These are phyloP conservation scores for Drosophila teissieri DNA, from an alignment of 1,140 invertebrate species.

Conservation along the genomic window DNA sequence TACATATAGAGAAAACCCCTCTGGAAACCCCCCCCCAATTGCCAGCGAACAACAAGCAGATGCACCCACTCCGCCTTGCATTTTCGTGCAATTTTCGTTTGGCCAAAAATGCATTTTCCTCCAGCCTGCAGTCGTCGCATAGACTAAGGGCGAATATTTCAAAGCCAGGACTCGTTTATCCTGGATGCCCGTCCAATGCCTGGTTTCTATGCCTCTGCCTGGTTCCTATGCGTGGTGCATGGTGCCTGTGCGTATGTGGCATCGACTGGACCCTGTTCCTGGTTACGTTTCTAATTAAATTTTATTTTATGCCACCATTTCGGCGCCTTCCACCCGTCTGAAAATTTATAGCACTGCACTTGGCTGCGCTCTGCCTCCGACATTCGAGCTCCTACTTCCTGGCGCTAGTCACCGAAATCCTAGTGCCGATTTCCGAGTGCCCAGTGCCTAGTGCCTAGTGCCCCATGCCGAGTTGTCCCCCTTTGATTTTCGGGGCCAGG, in stretches of 20 bases:
- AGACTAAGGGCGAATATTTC: constrained; percentile 66
- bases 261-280: constrained; percentile 33
- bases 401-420: constrained; percentile 1
- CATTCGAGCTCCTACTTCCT: background rate
- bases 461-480: constrained; percentile 9
- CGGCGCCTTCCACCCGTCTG: constrained; percentile 64
- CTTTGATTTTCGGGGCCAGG: constrained; percentile 33
- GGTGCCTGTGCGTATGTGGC: background rate
- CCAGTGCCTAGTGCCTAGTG: background rate
- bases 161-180: constrained; percentile 62
- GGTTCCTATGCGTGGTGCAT: too few relatives aligned
- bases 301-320: constrained; percentile 83
- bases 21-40: constrained; percentile 5
- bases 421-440: too few relatives aligned
- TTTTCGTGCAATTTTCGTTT: constrained; percentile 71
- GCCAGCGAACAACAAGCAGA: background rate
- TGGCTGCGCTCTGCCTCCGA: constrained; percentile 53
- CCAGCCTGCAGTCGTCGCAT: constrained; percentile 25
- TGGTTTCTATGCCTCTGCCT: too few relatives aligned
- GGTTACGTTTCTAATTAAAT: constrained; percentile 82
- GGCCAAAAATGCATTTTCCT: constrained; percentile 68
- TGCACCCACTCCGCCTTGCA: constrained; percentile 44
- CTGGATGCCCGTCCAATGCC: constrained; percentile 2
- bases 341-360: constrained; percentile 74
- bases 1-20: constrained; percentile 21